Evolutionary conservation across 2,113 vertebrate genomes (phyloP).

Genomic region (Pogonocichla stellata): DNA sequence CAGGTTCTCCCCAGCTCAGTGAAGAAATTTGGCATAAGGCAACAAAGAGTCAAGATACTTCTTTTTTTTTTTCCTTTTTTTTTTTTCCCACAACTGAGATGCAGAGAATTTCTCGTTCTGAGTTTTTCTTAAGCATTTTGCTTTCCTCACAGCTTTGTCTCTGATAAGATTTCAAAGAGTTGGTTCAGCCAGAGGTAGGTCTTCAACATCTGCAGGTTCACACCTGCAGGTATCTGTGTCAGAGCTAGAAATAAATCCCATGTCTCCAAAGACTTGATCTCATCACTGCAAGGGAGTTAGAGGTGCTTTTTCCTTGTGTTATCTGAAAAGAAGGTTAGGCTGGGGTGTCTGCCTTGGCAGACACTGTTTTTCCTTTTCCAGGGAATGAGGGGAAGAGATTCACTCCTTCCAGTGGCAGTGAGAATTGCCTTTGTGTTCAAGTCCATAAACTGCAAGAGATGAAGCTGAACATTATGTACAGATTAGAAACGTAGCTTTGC

Average conservation of each 20-base stretch:
- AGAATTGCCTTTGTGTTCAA: not conserved
- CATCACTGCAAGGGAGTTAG: not conserved
- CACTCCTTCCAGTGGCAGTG: not conserved
- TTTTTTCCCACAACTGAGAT: not conserved
- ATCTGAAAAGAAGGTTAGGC: not conserved
- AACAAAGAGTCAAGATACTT: not conserved
- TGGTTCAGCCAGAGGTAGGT: not conserved
- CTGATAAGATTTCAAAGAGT: not conserved
- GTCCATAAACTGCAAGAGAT: not conserved
- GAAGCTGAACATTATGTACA: conserved; percentile 20
- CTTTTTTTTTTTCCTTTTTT: not conserved
- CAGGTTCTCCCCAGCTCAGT: not conserved
- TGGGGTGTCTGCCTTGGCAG: not conserved
- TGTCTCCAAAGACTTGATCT: not conserved
- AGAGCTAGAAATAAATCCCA: not conserved
- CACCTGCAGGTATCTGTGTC: not conserved
- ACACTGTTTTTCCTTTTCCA: not conserved
- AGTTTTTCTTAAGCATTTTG: not conserved
- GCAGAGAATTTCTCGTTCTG: not conserved
- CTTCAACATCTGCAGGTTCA: not conserved
- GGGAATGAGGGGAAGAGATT: not conserved
- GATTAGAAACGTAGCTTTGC: not conserved
- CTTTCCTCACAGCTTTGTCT: not conserved
- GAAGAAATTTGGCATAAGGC: not conserved
- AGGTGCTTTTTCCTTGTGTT: not conserved